phyloP scores from a whole-genome alignment of 2,113 vertebrate genomes.

The Catharus bicknelli region DNA sequence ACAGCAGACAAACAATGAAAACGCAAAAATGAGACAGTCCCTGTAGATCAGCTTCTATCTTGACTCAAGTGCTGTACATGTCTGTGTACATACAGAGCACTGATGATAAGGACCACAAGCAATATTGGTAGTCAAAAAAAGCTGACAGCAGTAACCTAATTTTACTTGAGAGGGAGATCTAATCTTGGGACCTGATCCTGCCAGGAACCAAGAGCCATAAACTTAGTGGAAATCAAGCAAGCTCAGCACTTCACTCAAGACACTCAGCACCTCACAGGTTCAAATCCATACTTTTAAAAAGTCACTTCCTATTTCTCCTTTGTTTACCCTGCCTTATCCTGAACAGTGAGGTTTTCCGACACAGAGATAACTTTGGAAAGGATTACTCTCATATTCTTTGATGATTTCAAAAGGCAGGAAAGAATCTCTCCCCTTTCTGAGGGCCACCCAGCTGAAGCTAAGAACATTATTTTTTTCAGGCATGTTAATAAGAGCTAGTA shows the following conservation, averaged over 20 bases:
- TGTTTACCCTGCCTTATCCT: slow-evolving; percentile 65
- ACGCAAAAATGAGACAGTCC: neutral
- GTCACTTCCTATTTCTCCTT: slow-evolving; percentile 48
- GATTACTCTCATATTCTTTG: slow-evolving; percentile 56
- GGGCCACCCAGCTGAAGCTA: slow-evolving; percentile 49
- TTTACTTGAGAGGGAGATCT: slow-evolving; percentile 19
- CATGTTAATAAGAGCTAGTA: slow-evolving; percentile 64
- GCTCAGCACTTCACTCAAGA: slow-evolving; percentile 20
- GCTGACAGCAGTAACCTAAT: slow-evolving; percentile 1
- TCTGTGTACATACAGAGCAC: neutral
- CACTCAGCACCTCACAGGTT: slow-evolving; percentile 36
- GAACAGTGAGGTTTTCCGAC: slow-evolving; percentile 46
- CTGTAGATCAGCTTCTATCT: neutral
- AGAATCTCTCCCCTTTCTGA: slow-evolving; percentile 66
- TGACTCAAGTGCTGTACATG: neutral
- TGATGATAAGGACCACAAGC: neutral
- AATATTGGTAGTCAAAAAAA: slow-evolving; percentile 1
- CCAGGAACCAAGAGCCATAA: neutral
- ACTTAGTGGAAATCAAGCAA: slow-evolving; percentile 5
- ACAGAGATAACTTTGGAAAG: slow-evolving; percentile 61
- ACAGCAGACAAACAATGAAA: slow-evolving; percentile 6
- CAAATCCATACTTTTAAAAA: slow-evolving; percentile 48
- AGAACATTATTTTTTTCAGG: slow-evolving; percentile 36
- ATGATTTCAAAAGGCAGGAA: slow-evolving; percentile 72
- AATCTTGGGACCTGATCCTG: slow-evolving; percentile 11